Evolutionary conservation across 2,113 vertebrate species (phyloP).

Genomic region (Pygoscelis antarcticus): DNA sequence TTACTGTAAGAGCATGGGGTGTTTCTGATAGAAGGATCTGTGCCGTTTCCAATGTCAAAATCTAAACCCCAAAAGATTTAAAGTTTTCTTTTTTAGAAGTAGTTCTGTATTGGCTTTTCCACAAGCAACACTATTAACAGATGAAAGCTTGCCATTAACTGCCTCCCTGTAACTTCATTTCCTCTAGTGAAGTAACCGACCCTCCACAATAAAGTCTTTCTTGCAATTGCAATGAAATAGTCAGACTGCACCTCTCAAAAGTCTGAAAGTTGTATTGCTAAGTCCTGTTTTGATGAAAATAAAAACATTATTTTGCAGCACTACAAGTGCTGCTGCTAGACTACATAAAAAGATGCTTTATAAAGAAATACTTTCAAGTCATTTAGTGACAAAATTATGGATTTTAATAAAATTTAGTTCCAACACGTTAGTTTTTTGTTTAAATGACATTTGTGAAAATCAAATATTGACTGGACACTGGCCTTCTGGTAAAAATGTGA

Average conservation of each 20-base stretch:
- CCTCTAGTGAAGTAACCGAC: neutral
- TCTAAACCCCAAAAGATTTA: neutral
- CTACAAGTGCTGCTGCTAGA: neutral
- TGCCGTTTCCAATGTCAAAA: neutral
- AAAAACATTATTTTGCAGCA: neutral
- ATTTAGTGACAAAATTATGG: neutral
- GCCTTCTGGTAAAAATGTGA: neutral
- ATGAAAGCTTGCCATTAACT: neutral
- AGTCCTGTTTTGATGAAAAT: neutral
- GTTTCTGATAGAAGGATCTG: neutral
- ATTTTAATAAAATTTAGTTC: neutral
- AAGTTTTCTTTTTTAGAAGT: neutral
- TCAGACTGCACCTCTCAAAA: neutral
- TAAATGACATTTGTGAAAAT: neutral
- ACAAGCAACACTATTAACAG: neutral
- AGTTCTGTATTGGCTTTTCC: neutral
- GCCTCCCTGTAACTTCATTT: neutral
- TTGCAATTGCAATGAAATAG: neutral
- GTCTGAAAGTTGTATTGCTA: neutral
- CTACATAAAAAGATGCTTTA: neutral
- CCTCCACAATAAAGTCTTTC: neutral
- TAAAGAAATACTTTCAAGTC: neutral
- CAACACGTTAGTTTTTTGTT: neutral
- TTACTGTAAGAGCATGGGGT: neutral
- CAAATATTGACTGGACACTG: fast-evolving